phyloP scores from a whole-genome alignment of 2,888 invertebrate genomes.

The Polietes domitor region DNA sequence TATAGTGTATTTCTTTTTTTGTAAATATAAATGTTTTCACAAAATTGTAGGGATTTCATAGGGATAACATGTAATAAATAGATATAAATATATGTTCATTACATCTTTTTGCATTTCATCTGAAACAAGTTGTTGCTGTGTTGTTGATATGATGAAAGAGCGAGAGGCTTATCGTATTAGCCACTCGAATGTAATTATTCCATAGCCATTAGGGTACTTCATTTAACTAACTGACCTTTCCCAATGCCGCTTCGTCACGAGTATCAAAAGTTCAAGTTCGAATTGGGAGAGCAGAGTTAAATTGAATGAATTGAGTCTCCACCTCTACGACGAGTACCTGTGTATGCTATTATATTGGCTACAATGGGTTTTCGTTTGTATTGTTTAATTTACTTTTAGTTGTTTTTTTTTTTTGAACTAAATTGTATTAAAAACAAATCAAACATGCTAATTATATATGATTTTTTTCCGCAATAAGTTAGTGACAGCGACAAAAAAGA shows the following conservation, averaged over 20 bases:
- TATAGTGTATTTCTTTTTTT: no score
- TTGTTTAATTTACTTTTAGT: neutral
- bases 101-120: neutral
- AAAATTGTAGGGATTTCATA: no score
- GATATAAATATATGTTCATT: no score
- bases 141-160: neutral
- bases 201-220: neutral
- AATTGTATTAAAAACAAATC: no score
- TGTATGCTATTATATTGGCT: neutral
- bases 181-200: neutral
- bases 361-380: neutral
- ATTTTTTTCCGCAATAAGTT: no score
- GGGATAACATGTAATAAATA: no score
- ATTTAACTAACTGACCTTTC: neutral
- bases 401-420: no score
- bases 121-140: neutral
- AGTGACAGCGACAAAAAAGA: no score
- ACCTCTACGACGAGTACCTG: neutral
- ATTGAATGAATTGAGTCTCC: neutral
- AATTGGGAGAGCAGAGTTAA: neutral
- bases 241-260: neutral
- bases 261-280: neutral
- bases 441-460: no score
- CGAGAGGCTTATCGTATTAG: neutral
- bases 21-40: no score